Evolutionary conservation across 2,888 invertebrate species (phyloP), one percentile per base, ranked within the genome.

Genomic region (Drosophila austrosaltans): DNA sequence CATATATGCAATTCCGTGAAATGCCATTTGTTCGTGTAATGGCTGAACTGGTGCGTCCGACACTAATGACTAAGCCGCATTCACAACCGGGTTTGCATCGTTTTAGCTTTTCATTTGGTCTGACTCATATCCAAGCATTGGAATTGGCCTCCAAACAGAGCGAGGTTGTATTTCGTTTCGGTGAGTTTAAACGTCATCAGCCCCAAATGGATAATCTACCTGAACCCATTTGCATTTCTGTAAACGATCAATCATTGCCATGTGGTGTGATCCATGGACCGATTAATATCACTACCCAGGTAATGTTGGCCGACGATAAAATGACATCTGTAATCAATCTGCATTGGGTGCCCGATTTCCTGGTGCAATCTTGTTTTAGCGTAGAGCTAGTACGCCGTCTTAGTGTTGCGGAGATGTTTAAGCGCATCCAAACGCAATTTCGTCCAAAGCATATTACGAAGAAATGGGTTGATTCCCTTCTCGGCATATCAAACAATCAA

Each of bases 371-470:
- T 1, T 56, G 56, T 20, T 56, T 56, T n/a, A 56, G 56, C 20
- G 20, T 56, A 8, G 56, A 56, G 3, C 12, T 56, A 7, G 16
- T 56, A 2, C 56, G 56, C 8, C 56, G 36, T 10, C 7, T 56
- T 2, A 36, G 20, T 20, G 36, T 36, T 3, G 0, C 8, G 4
- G 56, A 56, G 1, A 56, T 56, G 56, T 10, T 56, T 0, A 36
- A 56, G 32, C 56, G 56, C 32, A 56, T 56, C 5, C 20, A 56
- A 56, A 8, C 20, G 4, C 56, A 56, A 10, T 12, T 56, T 32
- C 56, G 56, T 3, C 56, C 56, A 4, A 56, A 56, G 20, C 56
- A 56, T 3, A 28, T 20, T 10, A 56, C 56, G 32, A 20, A 56
- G 4, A 20, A 2, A 2, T 4, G 32, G 16, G 8, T 56, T 10